Percentiles rank a stretch among this genome's conserved stretches.
Evolutionary conservation across 2,888 invertebrate genomes (phyloP).

Genomic region (Seira musarum): DNA sequence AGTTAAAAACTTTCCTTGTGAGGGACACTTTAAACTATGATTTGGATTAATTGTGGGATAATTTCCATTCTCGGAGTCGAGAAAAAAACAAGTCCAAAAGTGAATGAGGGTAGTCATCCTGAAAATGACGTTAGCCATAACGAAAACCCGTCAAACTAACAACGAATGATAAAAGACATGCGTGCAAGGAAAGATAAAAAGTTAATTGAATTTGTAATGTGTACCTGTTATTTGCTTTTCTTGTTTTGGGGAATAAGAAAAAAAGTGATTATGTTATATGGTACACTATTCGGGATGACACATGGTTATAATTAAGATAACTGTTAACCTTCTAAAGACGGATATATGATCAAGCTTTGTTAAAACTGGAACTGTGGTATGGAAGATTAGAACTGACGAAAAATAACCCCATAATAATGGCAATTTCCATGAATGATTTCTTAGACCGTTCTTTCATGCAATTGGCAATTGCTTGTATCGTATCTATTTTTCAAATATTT

Average conservation of each 20-base stretch:
- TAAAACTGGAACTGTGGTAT: background rate
- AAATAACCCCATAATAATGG: too few relatives aligned
- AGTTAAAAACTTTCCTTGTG: constrained; percentile 23
- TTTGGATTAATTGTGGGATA: constrained; percentile 16
- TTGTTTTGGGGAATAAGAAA: background rate
- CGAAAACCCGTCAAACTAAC: background rate
- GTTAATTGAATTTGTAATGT: background rate
- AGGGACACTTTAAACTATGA: constrained; percentile 19
- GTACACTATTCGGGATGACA: too few relatives aligned
- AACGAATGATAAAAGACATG: background rate
- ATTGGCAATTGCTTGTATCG: too few relatives aligned
- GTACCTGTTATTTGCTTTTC: background rate
- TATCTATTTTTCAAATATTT: too few relatives aligned
- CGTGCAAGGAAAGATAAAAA: background rate
- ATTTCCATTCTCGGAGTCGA: constrained; percentile 32
- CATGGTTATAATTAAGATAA: too few relatives aligned
- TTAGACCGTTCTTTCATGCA: too few relatives aligned
- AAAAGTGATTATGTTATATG: background rate
- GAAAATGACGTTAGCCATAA: background rate
- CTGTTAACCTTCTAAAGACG: background rate
- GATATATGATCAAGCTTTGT: background rate
- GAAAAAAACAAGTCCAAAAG: constrained; percentile 46
- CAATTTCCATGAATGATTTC: too few relatives aligned
- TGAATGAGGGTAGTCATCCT: constrained; percentile 6
- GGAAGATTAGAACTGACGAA: too few relatives aligned